These are phyloP conservation scores for Drosophila limbata DNA, from an alignment of 2,888 invertebrate species.

Conservation along the genomic window DNA sequence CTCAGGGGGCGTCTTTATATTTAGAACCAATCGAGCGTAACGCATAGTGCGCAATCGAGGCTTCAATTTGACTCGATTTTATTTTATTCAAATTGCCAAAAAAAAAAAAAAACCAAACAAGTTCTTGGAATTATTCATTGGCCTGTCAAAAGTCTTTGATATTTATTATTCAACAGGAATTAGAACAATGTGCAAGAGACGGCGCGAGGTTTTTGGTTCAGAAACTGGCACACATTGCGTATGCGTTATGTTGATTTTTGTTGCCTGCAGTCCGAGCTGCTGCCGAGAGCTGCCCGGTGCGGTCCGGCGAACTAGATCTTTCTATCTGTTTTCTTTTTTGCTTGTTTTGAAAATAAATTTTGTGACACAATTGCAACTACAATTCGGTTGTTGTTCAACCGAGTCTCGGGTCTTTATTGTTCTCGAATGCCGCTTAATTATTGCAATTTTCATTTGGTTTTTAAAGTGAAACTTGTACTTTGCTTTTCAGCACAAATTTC, in stretches of 20 bases:
- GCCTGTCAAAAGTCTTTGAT: neutral
- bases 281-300: constrained; percentile 8
- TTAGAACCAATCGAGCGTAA: constrained; percentile 66
- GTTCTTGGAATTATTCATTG: constrained; percentile 17
- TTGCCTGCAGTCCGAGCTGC: constrained; percentile 4
- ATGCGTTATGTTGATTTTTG: constrained; percentile 49
- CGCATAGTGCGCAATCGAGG: constrained; percentile 21
- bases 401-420: constrained; percentile 30
- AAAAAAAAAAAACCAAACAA: constrained; percentile 1
- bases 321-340: constrained; percentile 8
- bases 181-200: neutral
- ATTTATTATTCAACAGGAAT: constrained; percentile 17
- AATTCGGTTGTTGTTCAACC: constrained; percentile 11
- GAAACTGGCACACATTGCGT: constrained; percentile 68
- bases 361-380: constrained; percentile 65
- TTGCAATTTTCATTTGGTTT: constrained; percentile 32
- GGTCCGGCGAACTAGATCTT: constrained; percentile 36
- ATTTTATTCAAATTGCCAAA: neutral
- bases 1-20: constrained; percentile 41
- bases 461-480: constrained; percentile 9
- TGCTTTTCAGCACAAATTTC: neutral
- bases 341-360: constrained; percentile 68
- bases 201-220: constrained; percentile 12
- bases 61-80: constrained; percentile 12
- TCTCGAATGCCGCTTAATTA: constrained; percentile 45